Percentiles rank a stretch among this genome's conserved stretches.
These are phyloP conservation scores for Homalodisca vitripennis DNA, from an alignment of 1,140 invertebrate species.

Conservation along the genomic window DNA sequence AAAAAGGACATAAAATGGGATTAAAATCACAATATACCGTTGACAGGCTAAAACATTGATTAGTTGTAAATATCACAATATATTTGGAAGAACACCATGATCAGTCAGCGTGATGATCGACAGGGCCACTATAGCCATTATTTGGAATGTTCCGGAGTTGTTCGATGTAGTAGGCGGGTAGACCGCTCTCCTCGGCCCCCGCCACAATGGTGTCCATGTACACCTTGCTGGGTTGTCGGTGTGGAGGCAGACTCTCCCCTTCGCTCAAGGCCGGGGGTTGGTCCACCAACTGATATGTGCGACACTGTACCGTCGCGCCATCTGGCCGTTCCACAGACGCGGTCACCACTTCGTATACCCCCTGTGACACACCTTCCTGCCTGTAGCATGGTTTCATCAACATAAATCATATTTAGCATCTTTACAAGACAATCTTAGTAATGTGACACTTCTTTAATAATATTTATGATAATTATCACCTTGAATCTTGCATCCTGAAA, in stretches of 20 bases:
- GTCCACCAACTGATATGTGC: background rate
- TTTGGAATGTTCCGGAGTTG: slow-evolving; percentile 61
- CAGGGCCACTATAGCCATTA: slow-evolving; percentile 60
- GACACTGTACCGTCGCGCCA: background rate
- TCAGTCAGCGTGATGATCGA: too few species aligned
- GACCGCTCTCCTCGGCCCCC: slow-evolving; percentile 66
- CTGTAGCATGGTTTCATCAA: too few species aligned
- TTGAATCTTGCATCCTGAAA: background rate
- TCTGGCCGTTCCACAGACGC: background rate
- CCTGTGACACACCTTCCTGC: background rate
- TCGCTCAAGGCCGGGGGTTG: background rate
- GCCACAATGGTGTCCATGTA: slow-evolving; percentile 61
- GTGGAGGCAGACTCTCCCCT: background rate
- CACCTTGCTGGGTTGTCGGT: slow-evolving; percentile 39
- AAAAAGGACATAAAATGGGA: too few species aligned
- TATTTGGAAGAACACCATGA: too few species aligned
- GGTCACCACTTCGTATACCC: background rate
- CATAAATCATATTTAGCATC: too few species aligned
- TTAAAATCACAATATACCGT: too few species aligned
- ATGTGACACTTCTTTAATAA: background rate
- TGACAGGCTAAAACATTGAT: too few species aligned
- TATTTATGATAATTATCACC: background rate
- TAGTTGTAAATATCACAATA: too few species aligned
- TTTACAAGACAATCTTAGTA: too few species aligned
- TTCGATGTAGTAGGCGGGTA: slow-evolving; percentile 66